Base-by-base conservation (phyloP, 2,113 vertebrate genomes). In the Oreotragus oreotragus region DNA sequence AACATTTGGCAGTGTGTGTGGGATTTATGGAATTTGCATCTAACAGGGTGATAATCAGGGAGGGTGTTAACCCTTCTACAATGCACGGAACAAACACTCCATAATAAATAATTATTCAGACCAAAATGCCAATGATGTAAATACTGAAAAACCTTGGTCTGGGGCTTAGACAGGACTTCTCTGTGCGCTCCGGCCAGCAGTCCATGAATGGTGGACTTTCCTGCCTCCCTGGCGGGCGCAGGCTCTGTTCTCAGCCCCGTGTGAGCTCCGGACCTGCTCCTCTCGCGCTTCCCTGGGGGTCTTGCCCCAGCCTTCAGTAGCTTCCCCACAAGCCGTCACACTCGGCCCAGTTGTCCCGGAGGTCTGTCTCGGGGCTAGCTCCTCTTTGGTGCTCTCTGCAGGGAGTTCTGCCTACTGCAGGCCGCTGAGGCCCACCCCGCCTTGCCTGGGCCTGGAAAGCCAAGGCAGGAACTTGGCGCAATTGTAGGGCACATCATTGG, bases 321-420 rank as follows among this genome's bases (percentile, higher is more conserved):
- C 4, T 10, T 15, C 16, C 45, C 23, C 53, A 5, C 4, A 16
- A 2, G 4, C 21, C 43, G 1, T 2, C 0, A 2, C 2, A 13
- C 30, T 47, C 16, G 13, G 43, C 27, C 5, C 2, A 2, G 2
- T 3, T 12, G 4, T 11, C 3, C 45, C 4, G 73, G 10, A 25
- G 27, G 25, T n/a, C 45, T 58, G 51, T 36, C 45, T 16, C 1
- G 0, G 28, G 0, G 5, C 36, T 13, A 12, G 21, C 62, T 13
- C 43, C 79, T 33, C 43, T 36, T 30, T 17, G n/a, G 12, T 1
- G 1, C n/a, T 45, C 45, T 17, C 39, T 28, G 5, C 4, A 39
- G 2, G 4, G 9, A 5, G 10, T 2, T 25, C 25, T 3, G 3
- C 6, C 62, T 14, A 11, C 25, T 36, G 6, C 4, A n/a, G 7